Evolutionary conservation across 2,113 vertebrate species (phyloP), one percentile per base, ranked within the genome.

Genomic region (Prolemur simus): DNA sequence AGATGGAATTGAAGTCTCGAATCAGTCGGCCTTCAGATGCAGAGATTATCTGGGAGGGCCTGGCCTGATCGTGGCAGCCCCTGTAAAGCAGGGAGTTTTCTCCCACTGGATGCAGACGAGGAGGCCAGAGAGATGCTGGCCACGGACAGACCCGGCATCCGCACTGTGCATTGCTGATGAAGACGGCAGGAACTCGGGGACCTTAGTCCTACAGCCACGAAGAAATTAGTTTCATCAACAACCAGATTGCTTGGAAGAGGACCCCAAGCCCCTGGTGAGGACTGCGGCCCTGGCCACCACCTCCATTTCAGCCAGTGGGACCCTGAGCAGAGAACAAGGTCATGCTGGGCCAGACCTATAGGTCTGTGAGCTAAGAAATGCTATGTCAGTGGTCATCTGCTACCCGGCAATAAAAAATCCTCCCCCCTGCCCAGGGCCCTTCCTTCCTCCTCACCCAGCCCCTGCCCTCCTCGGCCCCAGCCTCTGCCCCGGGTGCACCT

Each of bases 111-210:
- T 47, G 17, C 42, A 29, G 17, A 54, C 49, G 20, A 54, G 74
- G 29, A 37, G 15, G 47, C 32, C 84, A 27, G 69, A 58, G 34
- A 42, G 23, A 27, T 12, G 2, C 12, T 4, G 42, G 37, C 25
- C 3, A 0, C 0, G 74, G n/a, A 86, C 64, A 34, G n/a, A 34
- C 13, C 5, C 5, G 15, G 27, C 9, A 37, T 8, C 45, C 32
- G 2, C 3, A 21, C 29, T 13, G 6, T 2, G 20, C 23, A n/a
- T 18, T 37, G 8, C 13, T 21, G 29, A 76, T 0, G 2, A 39
- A 64, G n/a, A 29, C 9, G 23, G 45, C 45, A 4, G n/a, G 47
- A 25, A 69, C 27, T 14, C 8, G 9, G 45, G 34, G 42, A 34
- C 32, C 39, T 42, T 17, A 34, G 3, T 47, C 60, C 18, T 32